Evolutionary conservation across 2,113 vertebrate genomes (phyloP).

Genomic region (Calypte anna): DNA sequence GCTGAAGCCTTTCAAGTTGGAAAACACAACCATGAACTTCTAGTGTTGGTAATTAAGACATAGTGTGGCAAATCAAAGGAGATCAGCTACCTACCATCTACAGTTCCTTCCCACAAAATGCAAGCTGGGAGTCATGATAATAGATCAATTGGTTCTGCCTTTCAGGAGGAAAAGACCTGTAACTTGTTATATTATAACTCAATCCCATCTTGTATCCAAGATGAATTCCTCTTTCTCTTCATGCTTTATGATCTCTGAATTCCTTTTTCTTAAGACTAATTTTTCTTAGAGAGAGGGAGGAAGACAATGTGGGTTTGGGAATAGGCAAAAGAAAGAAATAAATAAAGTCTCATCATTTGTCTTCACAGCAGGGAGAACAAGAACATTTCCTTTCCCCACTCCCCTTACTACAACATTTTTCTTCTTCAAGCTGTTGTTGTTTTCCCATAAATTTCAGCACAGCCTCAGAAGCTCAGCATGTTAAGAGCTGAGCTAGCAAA

Average conservation of each 20-base stretch:
- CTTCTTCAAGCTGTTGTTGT: slow-evolving; percentile 57
- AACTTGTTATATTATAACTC: slow-evolving; percentile 74
- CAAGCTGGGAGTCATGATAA: slow-evolving; percentile 60
- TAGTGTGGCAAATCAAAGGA: slow-evolving; percentile 76
- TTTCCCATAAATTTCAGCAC: slow-evolving; percentile 70
- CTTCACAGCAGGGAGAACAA: slow-evolving; percentile 21
- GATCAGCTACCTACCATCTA: slow-evolving; percentile 67
- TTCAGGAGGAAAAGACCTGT: slow-evolving; percentile 66
- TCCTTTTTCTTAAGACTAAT: slow-evolving; percentile 64
- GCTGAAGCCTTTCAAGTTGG: slow-evolving; percentile 74
- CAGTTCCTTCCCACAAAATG: slow-evolving; percentile 44
- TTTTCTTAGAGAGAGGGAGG: slow-evolving; percentile 52
- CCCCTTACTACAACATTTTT: slow-evolving; percentile 28
- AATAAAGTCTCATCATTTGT: slow-evolving; percentile 19
- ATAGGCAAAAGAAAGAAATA: background rate
- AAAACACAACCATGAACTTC: slow-evolving; percentile 67
- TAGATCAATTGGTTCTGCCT: slow-evolving; percentile 81
- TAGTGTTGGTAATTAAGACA: slow-evolving; percentile 82
- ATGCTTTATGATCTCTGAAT: slow-evolving; percentile 65
- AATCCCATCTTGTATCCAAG: slow-evolving; percentile 69
- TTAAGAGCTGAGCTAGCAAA: slow-evolving; percentile 55
- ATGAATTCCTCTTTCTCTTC: slow-evolving; percentile 72
- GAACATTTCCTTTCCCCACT: background rate
- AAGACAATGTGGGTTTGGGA: background rate
- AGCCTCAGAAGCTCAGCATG: slow-evolving; percentile 37